Percentiles rank a stretch among this genome's conserved stretches.
phyloP scores from a whole-genome alignment of 2,797 vertebrate species.

The Oceanodroma leucorhoa region DNA sequence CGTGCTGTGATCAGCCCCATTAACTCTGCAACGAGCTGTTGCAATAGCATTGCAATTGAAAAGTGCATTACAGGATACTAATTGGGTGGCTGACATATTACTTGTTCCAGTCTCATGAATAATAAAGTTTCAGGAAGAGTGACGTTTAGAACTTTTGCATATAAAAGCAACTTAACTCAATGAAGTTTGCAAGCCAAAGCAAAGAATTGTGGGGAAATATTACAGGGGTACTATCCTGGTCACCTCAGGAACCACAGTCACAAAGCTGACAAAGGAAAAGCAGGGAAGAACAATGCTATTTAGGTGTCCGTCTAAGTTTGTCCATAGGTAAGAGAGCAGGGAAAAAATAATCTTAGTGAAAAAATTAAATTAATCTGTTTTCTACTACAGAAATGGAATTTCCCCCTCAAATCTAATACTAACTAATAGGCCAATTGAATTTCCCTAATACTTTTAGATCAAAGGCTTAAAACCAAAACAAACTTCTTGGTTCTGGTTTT shows the following conservation, averaged over 20 bases:
- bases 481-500: neutral
- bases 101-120: slow-evolving; percentile 13
- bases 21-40: slow-evolving; percentile 63
- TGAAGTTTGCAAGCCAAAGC: neutral
- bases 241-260: neutral
- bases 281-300: neutral
- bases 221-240: neutral
- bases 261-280: neutral
- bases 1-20: slow-evolving; percentile 24
- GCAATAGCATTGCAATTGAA: slow-evolving; percentile 20
- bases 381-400: neutral
- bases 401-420: neutral
- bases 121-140: slow-evolving; percentile 2
- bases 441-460: neutral
- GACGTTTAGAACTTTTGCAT: neutral
- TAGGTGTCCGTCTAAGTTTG: neutral
- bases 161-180: neutral
- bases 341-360: neutral
- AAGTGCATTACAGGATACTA: slow-evolving; percentile 28
- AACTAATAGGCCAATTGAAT: neutral
- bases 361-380: neutral
- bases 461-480: neutral
- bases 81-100: slow-evolving; percentile 38
- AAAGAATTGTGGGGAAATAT: neutral
- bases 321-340: neutral